Percentiles rank a stretch among this genome's conserved stretches.
phyloP scores from a whole-genome alignment of 2,113 vertebrate genomes.

The Archocentrus centrarchus region DNA sequence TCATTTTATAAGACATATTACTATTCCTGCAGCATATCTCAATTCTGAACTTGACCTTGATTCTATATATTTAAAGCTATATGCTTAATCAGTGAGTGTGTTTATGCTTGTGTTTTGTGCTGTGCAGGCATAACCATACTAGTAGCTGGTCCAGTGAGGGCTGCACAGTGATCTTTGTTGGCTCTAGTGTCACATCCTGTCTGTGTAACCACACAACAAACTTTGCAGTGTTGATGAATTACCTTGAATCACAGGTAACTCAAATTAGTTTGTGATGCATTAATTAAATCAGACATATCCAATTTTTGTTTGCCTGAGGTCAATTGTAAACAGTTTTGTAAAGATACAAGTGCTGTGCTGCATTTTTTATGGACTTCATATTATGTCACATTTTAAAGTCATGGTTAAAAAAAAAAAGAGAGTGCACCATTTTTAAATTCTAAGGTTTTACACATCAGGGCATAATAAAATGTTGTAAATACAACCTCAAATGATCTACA shows the following conservation, averaged over 20 bases:
- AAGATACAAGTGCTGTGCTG: not conserved
- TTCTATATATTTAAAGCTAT: not conserved
- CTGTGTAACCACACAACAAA: conserved; percentile 85
- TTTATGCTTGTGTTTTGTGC: conserved; percentile 29
- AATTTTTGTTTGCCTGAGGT: not conserved
- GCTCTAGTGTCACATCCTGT: conserved; percentile 74
- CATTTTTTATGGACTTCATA: not conserved
- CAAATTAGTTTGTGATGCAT: not conserved
- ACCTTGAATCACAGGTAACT: conserved; percentile 76
- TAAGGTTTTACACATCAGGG: fast-evolving
- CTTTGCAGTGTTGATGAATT: conserved; percentile 85
- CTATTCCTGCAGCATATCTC: not conserved
- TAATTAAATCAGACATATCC: not conserved
- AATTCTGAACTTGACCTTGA: not conserved
- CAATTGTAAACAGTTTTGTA: fast-evolving
- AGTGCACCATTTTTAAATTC: too few species aligned
- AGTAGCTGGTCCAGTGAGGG: conserved; percentile 82
- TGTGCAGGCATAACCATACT: conserved; percentile 55
- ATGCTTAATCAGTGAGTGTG: not conserved
- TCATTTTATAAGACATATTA: not conserved
- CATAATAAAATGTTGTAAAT: not conserved
- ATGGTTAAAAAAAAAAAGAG: not conserved
- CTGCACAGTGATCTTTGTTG: conserved; percentile 70
- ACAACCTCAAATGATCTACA: not conserved
- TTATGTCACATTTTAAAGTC: not conserved